Evolutionary conservation across 64 coral and sea anemone species (phyloP).

Genomic region (Cladopsammia gracilis): DNA sequence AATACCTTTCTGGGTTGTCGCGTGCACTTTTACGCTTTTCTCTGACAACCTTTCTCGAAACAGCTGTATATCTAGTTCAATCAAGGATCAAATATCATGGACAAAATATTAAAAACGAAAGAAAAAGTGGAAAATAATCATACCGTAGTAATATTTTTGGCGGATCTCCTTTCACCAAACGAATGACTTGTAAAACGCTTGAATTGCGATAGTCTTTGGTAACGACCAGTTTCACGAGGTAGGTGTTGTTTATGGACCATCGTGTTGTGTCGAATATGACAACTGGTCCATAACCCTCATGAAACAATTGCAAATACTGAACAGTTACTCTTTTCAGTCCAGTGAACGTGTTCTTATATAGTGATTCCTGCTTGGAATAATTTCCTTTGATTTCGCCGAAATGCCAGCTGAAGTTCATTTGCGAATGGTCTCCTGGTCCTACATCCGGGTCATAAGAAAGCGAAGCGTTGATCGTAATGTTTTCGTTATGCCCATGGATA

Average conservation of each 20-base stretch:
- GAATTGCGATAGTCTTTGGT: background rate
- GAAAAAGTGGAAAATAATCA: background rate
- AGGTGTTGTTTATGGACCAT: background rate
- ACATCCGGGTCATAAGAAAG: slow-evolving; percentile 56
- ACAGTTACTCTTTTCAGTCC: background rate
- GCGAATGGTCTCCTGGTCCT: slow-evolving; percentile 29
- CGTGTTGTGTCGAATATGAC: background rate
- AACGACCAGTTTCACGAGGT: background rate
- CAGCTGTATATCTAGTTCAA: too few relatives aligned
- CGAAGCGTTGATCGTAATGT: slow-evolving; percentile 5
- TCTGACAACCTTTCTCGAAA: too few relatives aligned
- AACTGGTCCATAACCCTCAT: background rate
- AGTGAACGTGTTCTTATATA: background rate
- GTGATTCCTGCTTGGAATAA: too few relatives aligned
- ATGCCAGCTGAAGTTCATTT: slow-evolving; percentile 39
- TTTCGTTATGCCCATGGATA: background rate
- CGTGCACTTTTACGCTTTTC: too few relatives aligned
- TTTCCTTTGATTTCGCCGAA: background rate
- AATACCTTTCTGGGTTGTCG: too few relatives aligned
- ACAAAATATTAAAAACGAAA: too few relatives aligned
- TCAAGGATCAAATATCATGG: too few relatives aligned
- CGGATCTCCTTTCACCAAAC: background rate
- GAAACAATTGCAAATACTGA: background rate
- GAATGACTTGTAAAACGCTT: background rate
- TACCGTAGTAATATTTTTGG: slow-evolving; percentile 9